Conservation (phyloP, 2,888 invertebrate species). For the Tachystola acroxantha region DNA sequence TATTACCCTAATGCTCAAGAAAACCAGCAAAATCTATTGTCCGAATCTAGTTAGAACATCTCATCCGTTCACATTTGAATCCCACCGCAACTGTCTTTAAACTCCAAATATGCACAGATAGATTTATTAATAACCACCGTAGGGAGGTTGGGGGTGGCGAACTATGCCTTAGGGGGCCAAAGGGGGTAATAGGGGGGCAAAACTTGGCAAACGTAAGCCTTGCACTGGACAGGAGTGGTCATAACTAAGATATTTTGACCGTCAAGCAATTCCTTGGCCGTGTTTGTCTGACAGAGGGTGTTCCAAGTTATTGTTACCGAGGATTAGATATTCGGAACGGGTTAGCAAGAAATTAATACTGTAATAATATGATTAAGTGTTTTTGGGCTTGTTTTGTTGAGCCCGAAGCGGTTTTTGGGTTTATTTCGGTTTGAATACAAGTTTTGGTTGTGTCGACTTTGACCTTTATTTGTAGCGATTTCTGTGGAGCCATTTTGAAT, state of each 20-base stretch:
- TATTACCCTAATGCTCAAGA: no score
- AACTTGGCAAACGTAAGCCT: slow-evolving; percentile 72
- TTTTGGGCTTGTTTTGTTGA: slow-evolving; percentile 21
- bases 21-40: no score
- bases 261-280: slow-evolving; percentile 66
- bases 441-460: no score
- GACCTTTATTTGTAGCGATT: no score
- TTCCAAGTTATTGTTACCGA: slow-evolving; percentile 40
- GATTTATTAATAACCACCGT: slow-evolving; percentile 28
- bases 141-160: slow-evolving; percentile 14
- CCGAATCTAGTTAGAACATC: no score
- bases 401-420: neutral
- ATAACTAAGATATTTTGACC: slow-evolving; percentile 78
- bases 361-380: slow-evolving; percentile 40
- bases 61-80: slow-evolving; percentile 8
- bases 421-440: no score
- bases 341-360: slow-evolving; percentile 44
- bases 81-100: slow-evolving; percentile 20
- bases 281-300: slow-evolving; percentile 56
- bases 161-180: slow-evolving; percentile 22
- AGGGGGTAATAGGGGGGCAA: slow-evolving; percentile 35
- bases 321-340: slow-evolving; percentile 35
- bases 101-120: slow-evolving; percentile 25
- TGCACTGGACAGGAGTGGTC: slow-evolving; percentile 75
- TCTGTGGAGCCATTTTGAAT: no score